Conservation (phyloP, 1,140 invertebrate species). For the Brachionus sp. region DNA sequence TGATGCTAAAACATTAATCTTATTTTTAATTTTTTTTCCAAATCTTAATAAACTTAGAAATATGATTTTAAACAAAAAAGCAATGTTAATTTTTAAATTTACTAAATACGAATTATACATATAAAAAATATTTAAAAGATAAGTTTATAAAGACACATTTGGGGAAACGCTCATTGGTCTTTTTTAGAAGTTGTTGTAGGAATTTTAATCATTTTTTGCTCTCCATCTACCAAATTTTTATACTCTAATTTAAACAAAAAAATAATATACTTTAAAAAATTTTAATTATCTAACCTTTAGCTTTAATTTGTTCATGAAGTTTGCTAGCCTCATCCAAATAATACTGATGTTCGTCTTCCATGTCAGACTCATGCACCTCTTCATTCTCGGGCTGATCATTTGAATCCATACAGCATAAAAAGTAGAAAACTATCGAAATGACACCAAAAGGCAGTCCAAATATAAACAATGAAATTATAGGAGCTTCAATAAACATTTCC, state of each 20-base stretch:
- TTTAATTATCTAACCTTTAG: neutral
- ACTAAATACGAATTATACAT: neutral
- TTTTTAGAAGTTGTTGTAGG: constrained; percentile 6
- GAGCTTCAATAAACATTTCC: constrained; percentile 46
- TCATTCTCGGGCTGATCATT: constrained; percentile 8
- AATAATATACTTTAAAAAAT: neutral
- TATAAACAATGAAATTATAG: constrained; percentile 38
- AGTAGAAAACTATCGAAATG: constrained; percentile 42
- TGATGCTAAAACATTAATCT: too few relatives aligned
- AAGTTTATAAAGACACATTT: neutral
- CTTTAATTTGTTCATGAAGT: constrained; percentile 29
- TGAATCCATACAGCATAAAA: constrained; percentile 39
- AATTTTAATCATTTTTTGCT: neutral
- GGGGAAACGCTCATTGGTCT: neutral
- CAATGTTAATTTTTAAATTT: too few relatives aligned
- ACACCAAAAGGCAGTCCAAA: constrained; percentile 26
- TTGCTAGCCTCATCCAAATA: constrained; percentile 34
- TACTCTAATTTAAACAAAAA: constrained; percentile 8
- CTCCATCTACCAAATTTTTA: neutral
- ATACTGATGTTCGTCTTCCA: constrained; percentile 35
- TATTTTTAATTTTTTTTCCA: too few relatives aligned
- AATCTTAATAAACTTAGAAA: too few relatives aligned
- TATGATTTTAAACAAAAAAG: too few relatives aligned
- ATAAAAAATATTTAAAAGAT: neutral
- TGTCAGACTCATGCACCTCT: constrained; percentile 15